A percentile compares a stretch with the other conserved stretches of the same genome.
Conservation (phyloP, 1,140 invertebrate genomes). For the Sweltsa coloradensis region DNA sequence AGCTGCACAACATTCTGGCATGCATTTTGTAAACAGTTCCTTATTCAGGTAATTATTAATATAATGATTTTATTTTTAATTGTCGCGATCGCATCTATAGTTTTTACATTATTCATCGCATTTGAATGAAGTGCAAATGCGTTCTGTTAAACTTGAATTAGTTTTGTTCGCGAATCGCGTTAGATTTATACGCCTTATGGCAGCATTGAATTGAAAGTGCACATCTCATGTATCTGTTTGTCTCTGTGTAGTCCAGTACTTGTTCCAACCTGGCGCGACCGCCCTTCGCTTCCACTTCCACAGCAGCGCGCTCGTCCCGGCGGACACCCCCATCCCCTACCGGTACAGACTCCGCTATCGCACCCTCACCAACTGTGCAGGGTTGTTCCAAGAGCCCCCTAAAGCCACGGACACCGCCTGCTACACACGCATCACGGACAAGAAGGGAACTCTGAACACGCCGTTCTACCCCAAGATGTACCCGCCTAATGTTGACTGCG, state of each 20-base stretch:
- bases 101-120: too few species aligned
- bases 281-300: constrained; percentile 26
- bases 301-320: constrained; percentile 14
- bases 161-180: too few species aligned
- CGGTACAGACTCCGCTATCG: constrained; percentile 25
- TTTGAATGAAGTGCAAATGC: too few species aligned
- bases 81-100: too few species aligned
- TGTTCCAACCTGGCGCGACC: constrained; percentile 24
- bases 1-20: too few species aligned
- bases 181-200: too few species aligned
- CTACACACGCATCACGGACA: constrained; percentile 26
- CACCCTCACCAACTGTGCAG: constrained; percentile 21
- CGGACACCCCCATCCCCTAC: constrained; percentile 10
- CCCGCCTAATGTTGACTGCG: constrained; percentile 26
- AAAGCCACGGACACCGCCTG: constrained; percentile 26
- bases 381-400: constrained; percentile 23
- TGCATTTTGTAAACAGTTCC: too few species aligned
- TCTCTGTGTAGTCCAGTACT: constrained; percentile 24
- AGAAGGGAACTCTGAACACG: constrained; percentile 26
- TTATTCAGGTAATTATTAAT: too few species aligned
- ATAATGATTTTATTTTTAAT: too few species aligned
- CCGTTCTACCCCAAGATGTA: constrained; percentile 27
- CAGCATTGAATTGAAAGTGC: too few species aligned
- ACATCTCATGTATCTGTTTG: too few species aligned
- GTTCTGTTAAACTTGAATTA: too few species aligned